Conservation (phyloP, 2,888 invertebrate genomes). For the Podabrus alpinus region DNA sequence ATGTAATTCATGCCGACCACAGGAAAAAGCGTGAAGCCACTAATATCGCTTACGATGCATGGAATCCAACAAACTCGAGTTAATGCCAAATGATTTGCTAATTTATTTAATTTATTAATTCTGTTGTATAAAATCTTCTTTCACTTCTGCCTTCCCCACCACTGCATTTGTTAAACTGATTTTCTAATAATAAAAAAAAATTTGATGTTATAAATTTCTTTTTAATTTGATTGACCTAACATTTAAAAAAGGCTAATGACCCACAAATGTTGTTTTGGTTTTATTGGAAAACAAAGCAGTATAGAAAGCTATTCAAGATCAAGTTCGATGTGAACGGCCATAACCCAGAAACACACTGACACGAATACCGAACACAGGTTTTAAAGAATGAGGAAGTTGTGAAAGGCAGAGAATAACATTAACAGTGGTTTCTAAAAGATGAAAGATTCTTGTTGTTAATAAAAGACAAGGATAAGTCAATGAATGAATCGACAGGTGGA, state of each 20-base stretch:
- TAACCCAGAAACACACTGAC: constrained; percentile 54
- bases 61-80: constrained; percentile 40
- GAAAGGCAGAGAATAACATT: constrained; percentile 34
- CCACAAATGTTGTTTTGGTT: constrained; percentile 13
- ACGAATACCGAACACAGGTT: constrained; percentile 48
- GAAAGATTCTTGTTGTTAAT: constrained; percentile 7
- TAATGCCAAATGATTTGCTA: constrained; percentile 20
- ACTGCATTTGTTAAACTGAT: neutral
- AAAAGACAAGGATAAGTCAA: neutral
- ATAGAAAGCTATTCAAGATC: constrained; percentile 34
- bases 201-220: neutral
- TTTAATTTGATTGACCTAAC: constrained; percentile 15
- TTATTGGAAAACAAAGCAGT: constrained; percentile 16
- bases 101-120: constrained; percentile 33
- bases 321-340: constrained; percentile 49
- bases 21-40: constrained; percentile 54
- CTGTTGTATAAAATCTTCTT: constrained; percentile 12
- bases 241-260: constrained; percentile 13
- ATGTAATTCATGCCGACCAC: constrained; percentile 63
- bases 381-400: constrained; percentile 47
- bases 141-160: neutral
- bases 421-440: constrained; percentile 27
- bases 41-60: constrained; percentile 54
- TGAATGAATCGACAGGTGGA: constrained; percentile 12
- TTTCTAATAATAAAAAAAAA: constrained; percentile 12